phyloP scores from a whole-genome alignment of 2,113 vertebrate species.

The Dipodomys ordii region DNA sequence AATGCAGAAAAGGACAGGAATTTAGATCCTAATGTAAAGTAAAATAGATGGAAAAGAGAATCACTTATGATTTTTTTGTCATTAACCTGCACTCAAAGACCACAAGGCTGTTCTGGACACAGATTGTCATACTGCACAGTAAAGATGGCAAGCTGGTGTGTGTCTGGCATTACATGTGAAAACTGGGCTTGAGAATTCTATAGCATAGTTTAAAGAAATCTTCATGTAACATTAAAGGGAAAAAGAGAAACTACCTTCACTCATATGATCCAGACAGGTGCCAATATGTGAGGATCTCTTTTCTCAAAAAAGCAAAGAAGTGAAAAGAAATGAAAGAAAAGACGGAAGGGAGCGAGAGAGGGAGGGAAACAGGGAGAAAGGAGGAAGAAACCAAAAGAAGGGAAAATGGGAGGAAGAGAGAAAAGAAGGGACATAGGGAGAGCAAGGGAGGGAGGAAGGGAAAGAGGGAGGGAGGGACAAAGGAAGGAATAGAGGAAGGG shows the following conservation, averaged over 20 bases:
- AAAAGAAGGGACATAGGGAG: no score
- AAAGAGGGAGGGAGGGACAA: neutral
- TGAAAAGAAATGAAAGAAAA: neutral
- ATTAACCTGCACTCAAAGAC: slow-evolving; percentile 14
- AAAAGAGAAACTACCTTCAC: neutral
- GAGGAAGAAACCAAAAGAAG: neutral
- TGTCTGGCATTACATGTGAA: neutral
- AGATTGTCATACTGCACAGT: neutral
- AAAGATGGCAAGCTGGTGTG: neutral
- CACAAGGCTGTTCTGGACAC: neutral
- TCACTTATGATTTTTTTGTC: neutral
- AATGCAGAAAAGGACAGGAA: neutral
- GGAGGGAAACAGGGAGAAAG: neutral
- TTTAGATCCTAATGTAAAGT: neutral
- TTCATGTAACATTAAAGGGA: neutral
- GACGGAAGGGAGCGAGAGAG: no score
- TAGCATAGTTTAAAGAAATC: slow-evolving; percentile 6
- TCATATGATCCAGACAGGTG: neutral
- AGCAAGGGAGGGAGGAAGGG: no score
- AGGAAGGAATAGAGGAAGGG: neutral
- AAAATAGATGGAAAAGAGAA: slow-evolving; percentile 1
- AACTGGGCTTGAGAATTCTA: neutral
- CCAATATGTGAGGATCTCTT: neutral
- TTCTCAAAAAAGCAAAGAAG: slow-evolving; percentile 2
- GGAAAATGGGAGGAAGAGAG: neutral